Percentiles rank a stretch among this genome's conserved stretches.
phyloP scores from a whole-genome alignment of 2,113 vertebrate species.

The Girardinichthys multiradiatus region DNA sequence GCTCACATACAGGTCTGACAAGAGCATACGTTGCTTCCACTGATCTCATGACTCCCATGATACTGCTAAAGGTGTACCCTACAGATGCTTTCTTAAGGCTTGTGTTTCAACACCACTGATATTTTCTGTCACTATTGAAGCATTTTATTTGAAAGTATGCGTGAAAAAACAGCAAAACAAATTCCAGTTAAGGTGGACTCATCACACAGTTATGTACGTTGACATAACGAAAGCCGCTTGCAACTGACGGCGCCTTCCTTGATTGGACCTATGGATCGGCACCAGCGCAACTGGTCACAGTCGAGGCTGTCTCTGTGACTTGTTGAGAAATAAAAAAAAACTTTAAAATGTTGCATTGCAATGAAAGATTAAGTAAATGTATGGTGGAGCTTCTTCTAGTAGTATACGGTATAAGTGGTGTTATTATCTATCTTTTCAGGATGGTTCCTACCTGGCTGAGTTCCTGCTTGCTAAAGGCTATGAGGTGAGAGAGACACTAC shows the following conservation, averaged over 20 bases:
- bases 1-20: constrained; percentile 11
- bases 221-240: no score
- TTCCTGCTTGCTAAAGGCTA: constrained; percentile 97
- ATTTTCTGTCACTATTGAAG: not conserved
- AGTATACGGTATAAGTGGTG: not conserved
- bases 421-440: constrained; percentile 82
- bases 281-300: no score
- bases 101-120: constrained; percentile 11
- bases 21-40: constrained; percentile 28
- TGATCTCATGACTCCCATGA: constrained; percentile 8
- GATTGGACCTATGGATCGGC: no score
- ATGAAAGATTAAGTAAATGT: not conserved
- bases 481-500: constrained; percentile 84
- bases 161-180: no score
- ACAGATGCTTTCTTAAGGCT: constrained; percentile 5
- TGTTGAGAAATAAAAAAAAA: no score
- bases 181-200: no score
- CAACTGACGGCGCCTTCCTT: no score
- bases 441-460: constrained; percentile 98
- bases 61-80: not conserved
- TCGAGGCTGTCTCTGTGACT: no score
- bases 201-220: no score
- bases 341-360: no score
- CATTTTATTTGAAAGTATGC: not conserved
- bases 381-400: not conserved